Conservation (phyloP, 2,888 invertebrate species). For the Bhutanitis thaidina region DNA sequence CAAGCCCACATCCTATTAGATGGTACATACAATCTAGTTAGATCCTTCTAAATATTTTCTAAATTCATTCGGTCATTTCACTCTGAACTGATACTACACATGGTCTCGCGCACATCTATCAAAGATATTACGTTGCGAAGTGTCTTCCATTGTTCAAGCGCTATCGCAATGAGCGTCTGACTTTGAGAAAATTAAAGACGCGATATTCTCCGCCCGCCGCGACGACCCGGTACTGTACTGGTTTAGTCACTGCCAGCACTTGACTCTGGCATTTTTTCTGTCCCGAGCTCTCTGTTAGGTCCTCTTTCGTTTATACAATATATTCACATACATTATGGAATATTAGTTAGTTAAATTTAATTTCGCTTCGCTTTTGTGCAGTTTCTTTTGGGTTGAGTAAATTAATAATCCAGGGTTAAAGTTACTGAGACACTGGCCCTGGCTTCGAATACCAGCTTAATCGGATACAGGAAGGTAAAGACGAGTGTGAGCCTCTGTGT, state of each 20-base stretch:
- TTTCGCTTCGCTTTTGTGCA: no score
- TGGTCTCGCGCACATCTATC: not conserved
- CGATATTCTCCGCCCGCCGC: not conserved
- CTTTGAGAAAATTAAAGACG: not conserved
- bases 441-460: no score
- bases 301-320: not conserved
- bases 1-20: no score
- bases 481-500: no score
- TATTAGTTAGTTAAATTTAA: no score
- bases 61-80: not conserved
- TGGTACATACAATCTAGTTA: no score
- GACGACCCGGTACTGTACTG: not conserved
- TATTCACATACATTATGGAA: not conserved
- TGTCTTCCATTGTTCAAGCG: not conserved
- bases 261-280: not conserved
- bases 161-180: not conserved
- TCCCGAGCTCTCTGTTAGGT: not conserved
- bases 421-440: no score
- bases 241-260: not conserved
- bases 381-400: no score
- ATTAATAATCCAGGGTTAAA: no score
- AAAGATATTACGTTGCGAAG: not conserved
- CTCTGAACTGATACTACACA: not conserved
- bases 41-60: no score
- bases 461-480: no score